Evolutionary conservation across 2,797 vertebrate genomes (phyloP), one percentile per base, ranked within the genome.

Genomic region (Odontamblyopus lacepedii): DNA sequence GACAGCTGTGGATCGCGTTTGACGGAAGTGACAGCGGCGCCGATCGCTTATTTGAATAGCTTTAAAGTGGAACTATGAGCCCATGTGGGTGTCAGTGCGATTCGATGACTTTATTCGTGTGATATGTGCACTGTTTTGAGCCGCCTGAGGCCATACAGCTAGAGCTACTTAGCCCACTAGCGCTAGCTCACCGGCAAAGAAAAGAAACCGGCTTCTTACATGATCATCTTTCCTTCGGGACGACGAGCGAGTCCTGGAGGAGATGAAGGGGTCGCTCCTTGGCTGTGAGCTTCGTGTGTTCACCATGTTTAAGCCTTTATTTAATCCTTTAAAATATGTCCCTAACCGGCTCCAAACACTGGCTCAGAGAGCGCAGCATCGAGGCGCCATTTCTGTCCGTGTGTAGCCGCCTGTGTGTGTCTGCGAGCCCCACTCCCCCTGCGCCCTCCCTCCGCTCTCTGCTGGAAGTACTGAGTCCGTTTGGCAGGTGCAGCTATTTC

Each of bases 251-350:
- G 95, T 95, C 92, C 94, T 92, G 15, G 93, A 93, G 74, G 94
- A 95, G 89, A 95, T 94, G 88, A 92, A 94, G 56, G 89, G 88
- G 16, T 87, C 86, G 79, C 60, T 85, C 57, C 87, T 19, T 9
- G 80, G 86, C 89, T 93, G 91, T 8, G 95, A 93, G 93, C 96
- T 96, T 89, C 95, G 95, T 74, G 96, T 98, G 92, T 96, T 97
- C 94, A 97, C 96, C 97, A 98, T 98, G 93, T 86, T 93, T 88
- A 69, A 70, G 69, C 70, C 78, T 78, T 81, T 76, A 73, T 61
- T 87, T 70, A 80, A 67, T 84, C 87, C 83, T 88, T 12, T 67
- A 76, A 75, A 72, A 79, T 79, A 83, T 90, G 86, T 90, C 81
- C 90, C 87, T 80, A 64, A 78, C 85, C 89, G 91, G 90, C 88